A percentile compares a stretch with the other conserved stretches of the same genome.
These are phyloP conservation scores for Antennarius striatus DNA, from an alignment of 2,113 vertebrate genomes.

Conservation along the genomic window DNA sequence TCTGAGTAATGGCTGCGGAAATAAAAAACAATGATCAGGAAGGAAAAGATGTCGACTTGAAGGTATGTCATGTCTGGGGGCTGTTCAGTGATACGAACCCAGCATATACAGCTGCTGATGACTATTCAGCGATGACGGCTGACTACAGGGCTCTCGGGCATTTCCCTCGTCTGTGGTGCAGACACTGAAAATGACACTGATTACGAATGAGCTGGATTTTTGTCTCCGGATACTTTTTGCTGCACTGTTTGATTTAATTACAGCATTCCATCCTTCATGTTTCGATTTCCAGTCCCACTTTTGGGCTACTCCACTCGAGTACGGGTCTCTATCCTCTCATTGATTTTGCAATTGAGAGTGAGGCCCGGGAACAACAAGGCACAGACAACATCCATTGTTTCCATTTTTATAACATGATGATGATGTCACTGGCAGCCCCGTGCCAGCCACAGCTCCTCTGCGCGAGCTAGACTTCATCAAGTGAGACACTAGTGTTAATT, in stretches of 20 bases:
- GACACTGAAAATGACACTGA: slow-evolving; percentile 55
- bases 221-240: slow-evolving; percentile 43
- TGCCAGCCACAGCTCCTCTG: slow-evolving; percentile 45
- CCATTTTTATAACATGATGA: slow-evolving; percentile 42
- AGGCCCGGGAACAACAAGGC: slow-evolving; percentile 33
- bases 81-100: slow-evolving; percentile 19
- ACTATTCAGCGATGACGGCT: slow-evolving; percentile 18
- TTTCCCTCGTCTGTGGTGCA: slow-evolving; percentile 1
- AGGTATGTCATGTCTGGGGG: slow-evolving; percentile 58
- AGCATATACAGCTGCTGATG: slow-evolving; percentile 28
- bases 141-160: not conserved
- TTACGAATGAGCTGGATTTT: slow-evolving; percentile 41
- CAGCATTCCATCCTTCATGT: slow-evolving; percentile 57
- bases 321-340: slow-evolving; percentile 57
- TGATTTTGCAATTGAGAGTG: slow-evolving; percentile 66
- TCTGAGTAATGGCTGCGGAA: slow-evolving; percentile 51
- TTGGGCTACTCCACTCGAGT: slow-evolving; percentile 50
- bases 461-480: slow-evolving; percentile 58
- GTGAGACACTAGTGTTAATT: slow-evolving; percentile 75
- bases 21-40: slow-evolving; percentile 22
- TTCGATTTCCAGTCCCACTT: slow-evolving; percentile 56
- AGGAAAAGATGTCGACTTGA: slow-evolving; percentile 22
- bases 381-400: slow-evolving; percentile 66
- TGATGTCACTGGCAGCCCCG: slow-evolving; percentile 61
- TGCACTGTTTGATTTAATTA: slow-evolving; percentile 58